Percentiles rank a stretch among this genome's conserved stretches.
Evolutionary conservation across 2,888 invertebrate species (phyloP).

Genomic region (Stegophylla sp.): DNA sequence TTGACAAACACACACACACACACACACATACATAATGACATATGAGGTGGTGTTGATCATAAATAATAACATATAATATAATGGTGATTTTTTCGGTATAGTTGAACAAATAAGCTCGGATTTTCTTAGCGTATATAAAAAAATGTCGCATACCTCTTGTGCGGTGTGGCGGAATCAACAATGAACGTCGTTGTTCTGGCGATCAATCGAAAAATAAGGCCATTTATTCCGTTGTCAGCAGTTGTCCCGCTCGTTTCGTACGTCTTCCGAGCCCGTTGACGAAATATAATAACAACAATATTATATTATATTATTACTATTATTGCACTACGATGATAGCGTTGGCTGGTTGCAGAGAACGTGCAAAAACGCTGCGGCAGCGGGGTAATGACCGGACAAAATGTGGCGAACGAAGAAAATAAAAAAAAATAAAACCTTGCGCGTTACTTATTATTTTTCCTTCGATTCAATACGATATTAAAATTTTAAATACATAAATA

Average conservation of each 20-base stretch:
- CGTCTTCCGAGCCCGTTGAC: background rate
- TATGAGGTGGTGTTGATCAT: background rate
- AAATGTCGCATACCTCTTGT: conserved; percentile 35
- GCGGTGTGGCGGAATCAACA: background rate
- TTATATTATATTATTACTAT: background rate
- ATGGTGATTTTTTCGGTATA: background rate
- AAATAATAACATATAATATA: background rate
- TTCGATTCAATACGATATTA: background rate
- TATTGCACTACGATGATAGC: background rate
- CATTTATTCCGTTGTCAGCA: background rate
- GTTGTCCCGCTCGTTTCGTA: background rate
- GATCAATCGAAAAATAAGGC: background rate
- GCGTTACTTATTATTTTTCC: background rate
- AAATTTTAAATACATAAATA: background rate
- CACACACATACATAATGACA: background rate
- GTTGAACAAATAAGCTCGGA: background rate
- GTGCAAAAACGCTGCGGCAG: background rate
- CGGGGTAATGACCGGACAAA: conserved; percentile 15
- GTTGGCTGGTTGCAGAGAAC: too few species aligned
- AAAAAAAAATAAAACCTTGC: background rate
- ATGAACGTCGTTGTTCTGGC: background rate
- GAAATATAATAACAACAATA: background rate
- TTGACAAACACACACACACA: background rate
- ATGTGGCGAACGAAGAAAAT: background rate
- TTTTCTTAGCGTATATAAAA: too few species aligned